These are phyloP conservation scores for Odontophorus gujanensis DNA, from an alignment of 2,113 vertebrate species.

Conservation along the genomic window DNA sequence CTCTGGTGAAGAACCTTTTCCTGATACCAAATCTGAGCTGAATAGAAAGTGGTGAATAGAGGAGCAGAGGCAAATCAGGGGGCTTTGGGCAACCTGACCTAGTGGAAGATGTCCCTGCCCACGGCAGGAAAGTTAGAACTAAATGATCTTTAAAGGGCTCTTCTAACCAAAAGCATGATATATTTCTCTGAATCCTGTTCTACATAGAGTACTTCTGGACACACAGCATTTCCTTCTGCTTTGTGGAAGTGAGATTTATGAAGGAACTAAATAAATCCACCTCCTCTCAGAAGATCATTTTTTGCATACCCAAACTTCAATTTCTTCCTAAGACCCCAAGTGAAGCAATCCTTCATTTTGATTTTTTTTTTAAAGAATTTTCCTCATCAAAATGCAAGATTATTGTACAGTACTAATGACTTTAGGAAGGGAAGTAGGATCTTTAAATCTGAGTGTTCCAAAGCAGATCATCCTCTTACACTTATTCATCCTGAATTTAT, in stretches of 20 bases:
- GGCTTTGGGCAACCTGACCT: not conserved
- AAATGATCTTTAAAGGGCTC: not conserved
- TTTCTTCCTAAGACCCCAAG: not conserved
- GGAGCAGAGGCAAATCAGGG: not conserved
- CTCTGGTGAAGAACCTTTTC: too few relatives aligned
- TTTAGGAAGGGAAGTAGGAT: not conserved
- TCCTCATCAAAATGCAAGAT: not conserved
- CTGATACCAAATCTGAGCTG: too few relatives aligned
- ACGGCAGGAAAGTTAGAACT: not conserved
- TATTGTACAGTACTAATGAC: not conserved
- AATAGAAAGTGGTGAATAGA: not conserved
- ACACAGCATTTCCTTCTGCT: not conserved
- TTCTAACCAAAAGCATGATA: not conserved
- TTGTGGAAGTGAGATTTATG: not conserved
- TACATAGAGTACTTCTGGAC: not conserved
- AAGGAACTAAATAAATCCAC: not conserved
- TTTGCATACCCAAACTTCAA: not conserved
- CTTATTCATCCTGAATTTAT: not conserved
- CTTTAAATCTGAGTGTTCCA: not conserved
- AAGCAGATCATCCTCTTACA: not conserved
- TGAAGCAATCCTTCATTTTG: not conserved
- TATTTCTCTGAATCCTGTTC: not conserved
- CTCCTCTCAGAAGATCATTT: not conserved
- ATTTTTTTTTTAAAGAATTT: not conserved
- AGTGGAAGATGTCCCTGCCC: not conserved